Evolutionary conservation across 2,888 invertebrate species (phyloP), one percentile per base, ranked within the genome.

Genomic region (Apomyelois bistriatella): DNA sequence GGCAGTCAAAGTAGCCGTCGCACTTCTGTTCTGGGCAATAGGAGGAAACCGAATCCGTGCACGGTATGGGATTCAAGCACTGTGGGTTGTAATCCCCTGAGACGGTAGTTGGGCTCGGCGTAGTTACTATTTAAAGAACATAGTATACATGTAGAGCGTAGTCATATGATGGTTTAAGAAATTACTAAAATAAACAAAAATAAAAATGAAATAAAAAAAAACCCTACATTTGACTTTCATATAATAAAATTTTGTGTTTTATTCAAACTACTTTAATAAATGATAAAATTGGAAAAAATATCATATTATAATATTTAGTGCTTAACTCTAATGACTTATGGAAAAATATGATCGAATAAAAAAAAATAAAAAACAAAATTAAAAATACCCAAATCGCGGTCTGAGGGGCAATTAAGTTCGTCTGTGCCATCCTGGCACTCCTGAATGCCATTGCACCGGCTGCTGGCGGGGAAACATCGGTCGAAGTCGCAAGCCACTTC

Each of bases 401-500:
- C 22, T 46, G 62, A 28, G 2, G 3, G 60, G 58, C 86, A 86
- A 48, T 65, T 59, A 2, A 48, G 51, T 60, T 87, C 87, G 53
- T 85, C 87, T 1, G 85, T 79, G n/a, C 80, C 82, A 62, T 93
- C 91, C 38, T 57, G 56, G 60, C 92, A 92, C 17, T 92, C 90
- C 0, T 4, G 37, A 3, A 55, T 58, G 15, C 85, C 77, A 66
- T 94, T 82, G 65, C 92, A 92, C 38, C 82, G 65, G 17, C 71
- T 68, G 12, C 76, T 68, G 15, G 65, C 62, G 15, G 86, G 74
- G 46, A 93, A 78, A 76, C 93, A 93, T 53, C 79, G 79, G 59
- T 92, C 91, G 62, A 90, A 91, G 53, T 83, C 80, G 76, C 94
- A 94, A 52, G 81, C 85, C 36, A 79, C 62, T 55, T 83, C 74